Conservation (phyloP, 1,140 invertebrate genomes). For the Tetramorium parvispinum region DNA sequence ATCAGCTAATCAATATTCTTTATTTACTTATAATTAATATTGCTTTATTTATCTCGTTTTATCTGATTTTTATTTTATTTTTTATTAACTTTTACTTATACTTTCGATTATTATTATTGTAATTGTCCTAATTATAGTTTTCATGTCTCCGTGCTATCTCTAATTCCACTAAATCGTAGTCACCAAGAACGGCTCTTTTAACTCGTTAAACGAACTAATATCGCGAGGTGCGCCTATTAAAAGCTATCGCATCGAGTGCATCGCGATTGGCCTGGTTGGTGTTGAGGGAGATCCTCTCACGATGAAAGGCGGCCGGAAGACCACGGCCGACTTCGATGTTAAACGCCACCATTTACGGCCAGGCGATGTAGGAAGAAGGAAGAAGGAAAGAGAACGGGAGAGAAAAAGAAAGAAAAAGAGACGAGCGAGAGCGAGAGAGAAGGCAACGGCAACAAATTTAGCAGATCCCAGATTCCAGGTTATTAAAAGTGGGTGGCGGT, state of each 20-base stretch:
- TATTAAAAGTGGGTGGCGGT: slow-evolving; percentile 83
- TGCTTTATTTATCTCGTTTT: too few species aligned
- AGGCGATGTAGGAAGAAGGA: slow-evolving; percentile 40
- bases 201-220: not conserved
- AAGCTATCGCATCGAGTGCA: slow-evolving; percentile 56
- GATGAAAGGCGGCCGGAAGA: slow-evolving; percentile 6
- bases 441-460: slow-evolving; percentile 79
- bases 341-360: slow-evolving; percentile 74
- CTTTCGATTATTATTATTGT: not conserved
- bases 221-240: slow-evolving; percentile 46
- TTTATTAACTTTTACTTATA: not conserved
- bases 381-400: slow-evolving; percentile 35
- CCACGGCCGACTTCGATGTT: not conserved
- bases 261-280: slow-evolving; percentile 21
- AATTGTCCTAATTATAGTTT: not conserved
- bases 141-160: not conserved
- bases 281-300: slow-evolving; percentile 15
- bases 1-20: not conserved
- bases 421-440: slow-evolving; percentile 11
- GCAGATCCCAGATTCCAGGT: slow-evolving; percentile 81
- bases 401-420: slow-evolving; percentile 29
- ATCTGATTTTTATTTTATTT: not conserved
- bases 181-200: not conserved
- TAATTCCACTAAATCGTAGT: not conserved
- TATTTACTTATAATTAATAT: slow-evolving; percentile 3